Evolutionary conservation across 2,113 vertebrate species (phyloP).

Genomic region (Leucopsar rothschildi): DNA sequence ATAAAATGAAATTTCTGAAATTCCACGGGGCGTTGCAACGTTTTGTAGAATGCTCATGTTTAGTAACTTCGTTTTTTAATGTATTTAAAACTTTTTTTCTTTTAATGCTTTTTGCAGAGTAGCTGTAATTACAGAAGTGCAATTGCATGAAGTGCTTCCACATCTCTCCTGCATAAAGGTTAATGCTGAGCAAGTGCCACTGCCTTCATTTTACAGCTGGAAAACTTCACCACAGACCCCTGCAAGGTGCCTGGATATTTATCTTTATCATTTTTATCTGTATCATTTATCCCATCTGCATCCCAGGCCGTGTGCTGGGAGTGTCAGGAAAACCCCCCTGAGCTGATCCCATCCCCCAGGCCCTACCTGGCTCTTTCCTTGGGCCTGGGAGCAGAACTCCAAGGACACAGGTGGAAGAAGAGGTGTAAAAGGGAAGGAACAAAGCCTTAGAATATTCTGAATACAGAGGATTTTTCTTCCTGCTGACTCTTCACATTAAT

Average conservation of each 20-base stretch:
- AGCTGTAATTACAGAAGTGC: neutral
- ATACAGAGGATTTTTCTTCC: neutral
- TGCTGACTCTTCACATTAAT: neutral
- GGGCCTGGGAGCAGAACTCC: neutral
- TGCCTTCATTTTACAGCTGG: neutral
- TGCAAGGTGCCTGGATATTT: neutral
- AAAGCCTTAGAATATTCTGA: neutral
- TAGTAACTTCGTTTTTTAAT: neutral
- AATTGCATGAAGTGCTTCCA: neutral
- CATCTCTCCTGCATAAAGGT: neutral
- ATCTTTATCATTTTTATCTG: no score
- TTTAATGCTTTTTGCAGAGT: neutral
- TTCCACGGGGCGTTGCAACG: neutral
- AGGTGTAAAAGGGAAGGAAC: neutral
- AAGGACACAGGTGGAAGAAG: neutral
- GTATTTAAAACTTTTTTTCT: neutral
- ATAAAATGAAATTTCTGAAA: constrained; percentile 7
- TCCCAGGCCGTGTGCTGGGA: neutral
- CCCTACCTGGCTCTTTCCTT: neutral
- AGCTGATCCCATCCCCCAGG: neutral
- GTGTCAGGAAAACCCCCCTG: neutral
- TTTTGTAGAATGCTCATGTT: neutral
- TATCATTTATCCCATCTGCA: neutral
- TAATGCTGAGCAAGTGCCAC: neutral
- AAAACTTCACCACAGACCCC: neutral